Evolutionary conservation across 1,140 invertebrate species (phyloP).

Genomic region (Pseudobourletiella spinata): DNA sequence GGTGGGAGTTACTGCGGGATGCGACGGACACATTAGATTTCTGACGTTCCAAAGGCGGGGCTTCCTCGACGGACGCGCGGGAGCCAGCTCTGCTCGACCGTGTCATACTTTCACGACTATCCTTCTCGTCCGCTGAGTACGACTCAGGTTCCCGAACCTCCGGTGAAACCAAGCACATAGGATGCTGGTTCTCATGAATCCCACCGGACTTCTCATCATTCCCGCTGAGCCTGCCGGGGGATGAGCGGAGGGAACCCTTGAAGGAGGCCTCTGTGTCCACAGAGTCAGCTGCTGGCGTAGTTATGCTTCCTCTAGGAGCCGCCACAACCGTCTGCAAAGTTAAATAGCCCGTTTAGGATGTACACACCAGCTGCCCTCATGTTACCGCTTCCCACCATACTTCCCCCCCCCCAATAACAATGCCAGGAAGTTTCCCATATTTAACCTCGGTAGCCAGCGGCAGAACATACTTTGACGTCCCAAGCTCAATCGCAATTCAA

Average conservation of each 20-base stretch:
- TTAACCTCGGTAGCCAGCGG: too few species aligned
- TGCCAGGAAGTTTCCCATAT: too few species aligned
- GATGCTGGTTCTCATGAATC: constrained; percentile 4
- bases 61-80: neutral
- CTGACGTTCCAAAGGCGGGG: neutral
- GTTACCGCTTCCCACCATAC: neutral
- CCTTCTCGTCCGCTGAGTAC: neutral
- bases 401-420: too few species aligned
- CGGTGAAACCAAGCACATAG: constrained; percentile 5
- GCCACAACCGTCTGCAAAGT: constrained; percentile 1
- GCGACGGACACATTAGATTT: too few species aligned
- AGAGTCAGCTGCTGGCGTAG: neutral
- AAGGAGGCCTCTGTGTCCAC: neutral
- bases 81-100: too few species aligned
- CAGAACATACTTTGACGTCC: too few species aligned
- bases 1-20: neutral
- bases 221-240: neutral
- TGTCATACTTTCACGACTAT: neutral
- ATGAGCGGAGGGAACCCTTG: neutral
- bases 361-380: neutral
- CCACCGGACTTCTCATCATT: constrained; percentile 1
- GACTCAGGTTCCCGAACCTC: neutral
- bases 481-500: too few species aligned
- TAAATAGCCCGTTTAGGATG: too few species aligned
- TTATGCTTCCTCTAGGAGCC: neutral